Percentiles rank a stretch among this genome's conserved stretches.
Evolutionary conservation across 1,140 invertebrate genomes (phyloP).

Genomic region (Listronotus bonariensis): DNA sequence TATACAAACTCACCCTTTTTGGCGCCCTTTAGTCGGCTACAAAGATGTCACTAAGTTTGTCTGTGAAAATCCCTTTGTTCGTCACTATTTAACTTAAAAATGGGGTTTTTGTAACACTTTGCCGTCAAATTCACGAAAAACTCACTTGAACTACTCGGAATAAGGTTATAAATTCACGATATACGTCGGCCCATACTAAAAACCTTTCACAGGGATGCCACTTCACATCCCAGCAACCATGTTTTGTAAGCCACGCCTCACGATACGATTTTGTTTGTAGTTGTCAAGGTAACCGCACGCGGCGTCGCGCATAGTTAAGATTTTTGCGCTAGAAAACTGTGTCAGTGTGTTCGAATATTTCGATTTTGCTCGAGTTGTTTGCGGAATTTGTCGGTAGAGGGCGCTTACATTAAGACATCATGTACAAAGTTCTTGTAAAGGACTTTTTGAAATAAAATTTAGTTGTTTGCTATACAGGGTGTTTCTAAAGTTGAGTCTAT

Average conservation of each 20-base stretch:
- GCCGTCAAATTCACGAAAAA: neutral
- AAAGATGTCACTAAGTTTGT: neutral
- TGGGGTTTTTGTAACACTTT: neutral
- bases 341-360: neutral
- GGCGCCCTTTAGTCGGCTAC: slow-evolving; percentile 17
- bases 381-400: too few species aligned
- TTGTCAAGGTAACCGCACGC: slow-evolving; percentile 15
- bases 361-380: neutral
- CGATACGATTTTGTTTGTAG: slow-evolving; percentile 2
- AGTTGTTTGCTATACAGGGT: too few species aligned
- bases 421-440: too few species aligned
- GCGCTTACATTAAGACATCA: too few species aligned
- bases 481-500: too few species aligned
- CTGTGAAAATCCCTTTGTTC: neutral
- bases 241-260: slow-evolving; percentile 17
- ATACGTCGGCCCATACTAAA: neutral
- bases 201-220: too few species aligned
- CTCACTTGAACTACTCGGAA: slow-evolving; percentile 1
- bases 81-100: neutral
- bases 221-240: neutral
- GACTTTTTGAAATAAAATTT: too few species aligned
- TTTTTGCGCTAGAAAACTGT: neutral
- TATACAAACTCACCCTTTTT: slow-evolving; percentile 26
- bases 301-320: neutral
- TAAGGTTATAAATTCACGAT: slow-evolving; percentile 11